These are phyloP conservation scores for Todiramphus chloris DNA, from an alignment of 2,113 vertebrate genomes.

Conservation along the genomic window DNA sequence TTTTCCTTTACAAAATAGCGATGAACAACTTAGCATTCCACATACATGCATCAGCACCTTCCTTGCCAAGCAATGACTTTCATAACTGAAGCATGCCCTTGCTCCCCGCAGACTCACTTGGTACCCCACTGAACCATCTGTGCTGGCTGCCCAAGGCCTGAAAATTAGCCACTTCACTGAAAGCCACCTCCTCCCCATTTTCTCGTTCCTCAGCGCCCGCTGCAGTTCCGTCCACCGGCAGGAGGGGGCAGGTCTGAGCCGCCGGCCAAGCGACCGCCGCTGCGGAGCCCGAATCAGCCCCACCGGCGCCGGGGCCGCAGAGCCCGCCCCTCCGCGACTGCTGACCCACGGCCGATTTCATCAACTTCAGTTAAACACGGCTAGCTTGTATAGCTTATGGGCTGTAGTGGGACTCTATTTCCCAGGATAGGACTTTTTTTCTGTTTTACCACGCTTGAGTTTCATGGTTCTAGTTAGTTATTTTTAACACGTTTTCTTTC, in stretches of 20 bases:
- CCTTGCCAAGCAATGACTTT: not conserved
- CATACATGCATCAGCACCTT: rapidly evolving
- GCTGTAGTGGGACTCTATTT: not conserved
- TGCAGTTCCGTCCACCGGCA: not conserved
- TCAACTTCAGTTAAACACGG: not conserved
- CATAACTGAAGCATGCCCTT: not conserved
- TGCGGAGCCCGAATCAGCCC: not conserved
- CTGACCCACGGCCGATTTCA: not conserved
- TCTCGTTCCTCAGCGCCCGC: not conserved
- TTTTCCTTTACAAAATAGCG: not conserved
- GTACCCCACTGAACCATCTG: not conserved
- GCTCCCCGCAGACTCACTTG: not conserved
- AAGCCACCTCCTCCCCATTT: not conserved
- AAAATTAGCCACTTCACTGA: not conserved
- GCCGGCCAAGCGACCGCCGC: too few species aligned
- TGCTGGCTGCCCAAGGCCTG: not conserved
- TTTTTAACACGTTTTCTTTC: not conserved
- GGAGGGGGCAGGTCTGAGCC: slow-evolving; percentile 1
- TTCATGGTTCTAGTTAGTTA: not conserved
- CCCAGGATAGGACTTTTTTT: not conserved
- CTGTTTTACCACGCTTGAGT: too few species aligned
- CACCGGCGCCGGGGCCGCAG: not conserved
- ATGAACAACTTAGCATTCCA: rapidly evolving
- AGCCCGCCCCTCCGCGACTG: rapidly evolving
- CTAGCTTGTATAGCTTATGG: not conserved